A percentile compares a stretch with the other conserved stretches of the same genome.
phyloP scores from a whole-genome alignment of 2,888 invertebrate species.

The Agrotis exclamationis region DNA sequence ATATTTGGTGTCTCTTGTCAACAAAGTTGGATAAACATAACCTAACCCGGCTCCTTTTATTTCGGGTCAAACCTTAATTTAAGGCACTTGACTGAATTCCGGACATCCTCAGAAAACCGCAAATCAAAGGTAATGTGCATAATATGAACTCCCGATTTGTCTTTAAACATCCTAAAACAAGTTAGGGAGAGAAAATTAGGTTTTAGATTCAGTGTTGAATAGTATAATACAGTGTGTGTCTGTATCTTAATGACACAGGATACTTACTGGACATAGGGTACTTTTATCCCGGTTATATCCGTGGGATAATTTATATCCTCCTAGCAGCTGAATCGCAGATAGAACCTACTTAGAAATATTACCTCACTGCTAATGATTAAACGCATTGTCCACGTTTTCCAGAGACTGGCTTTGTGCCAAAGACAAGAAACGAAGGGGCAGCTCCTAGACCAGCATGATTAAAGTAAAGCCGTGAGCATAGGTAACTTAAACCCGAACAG shows the following conservation, averaged over 20 bases:
- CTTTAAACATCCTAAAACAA: constrained; percentile 1
- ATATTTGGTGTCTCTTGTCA: constrained; percentile 23
- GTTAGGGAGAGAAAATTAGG: neutral
- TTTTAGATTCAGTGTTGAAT: too few species aligned
- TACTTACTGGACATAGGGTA: neutral
- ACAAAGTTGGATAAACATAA: constrained; percentile 22
- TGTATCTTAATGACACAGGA: neutral
- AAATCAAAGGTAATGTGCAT: constrained; percentile 16
- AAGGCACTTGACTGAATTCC: constrained; percentile 15
- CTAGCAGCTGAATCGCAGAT: neutral
- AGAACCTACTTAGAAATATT: constrained; percentile 7
- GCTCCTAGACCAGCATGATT: constrained; percentile 22
- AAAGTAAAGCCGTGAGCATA: constrained; percentile 32
- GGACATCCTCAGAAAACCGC: constrained; percentile 18
- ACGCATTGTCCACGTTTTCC: neutral
- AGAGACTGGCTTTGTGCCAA: constrained; percentile 30
- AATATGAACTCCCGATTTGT: constrained; percentile 25
- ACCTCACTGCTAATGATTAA: constrained; percentile 12
- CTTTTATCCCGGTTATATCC: neutral
- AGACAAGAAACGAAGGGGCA: neutral
- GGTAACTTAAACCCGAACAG: constrained; percentile 17
- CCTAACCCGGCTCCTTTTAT: neutral
- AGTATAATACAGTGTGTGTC: too few species aligned
- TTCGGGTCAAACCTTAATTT: constrained; percentile 21
- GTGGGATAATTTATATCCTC: neutral